Percentiles rank a stretch among this genome's conserved stretches.
Evolutionary conservation across 2,888 invertebrate species (phyloP).

Genomic region (Monoplex corrugatus): DNA sequence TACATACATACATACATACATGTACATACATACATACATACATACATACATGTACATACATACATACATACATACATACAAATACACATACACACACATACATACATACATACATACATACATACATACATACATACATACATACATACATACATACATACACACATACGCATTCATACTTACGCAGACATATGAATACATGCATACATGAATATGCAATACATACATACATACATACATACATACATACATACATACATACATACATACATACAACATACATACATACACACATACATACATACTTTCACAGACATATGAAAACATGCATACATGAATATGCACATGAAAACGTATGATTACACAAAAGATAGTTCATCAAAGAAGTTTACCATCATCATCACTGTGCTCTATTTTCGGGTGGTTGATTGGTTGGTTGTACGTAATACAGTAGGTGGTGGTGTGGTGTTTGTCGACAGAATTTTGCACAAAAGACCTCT

Average conservation of each 20-base stretch:
- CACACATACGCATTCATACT: not conserved
- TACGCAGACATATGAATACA: not conserved
- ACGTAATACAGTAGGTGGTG: too few species aligned
- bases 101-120: too few species aligned
- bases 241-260: not conserved
- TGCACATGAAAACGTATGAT: too few species aligned
- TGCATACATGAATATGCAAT: not conserved
- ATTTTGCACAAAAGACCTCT: too few species aligned
- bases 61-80: not conserved
- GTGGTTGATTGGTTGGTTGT: too few species aligned
- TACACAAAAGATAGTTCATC: too few species aligned
- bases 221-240: not conserved
- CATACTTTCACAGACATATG: too few species aligned
- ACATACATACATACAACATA: too few species aligned
- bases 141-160: constrained; percentile 6
- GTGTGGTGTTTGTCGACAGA: too few species aligned
- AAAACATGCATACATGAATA: too few species aligned
- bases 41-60: not conserved
- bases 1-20: not conserved
- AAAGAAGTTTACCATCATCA: too few species aligned
- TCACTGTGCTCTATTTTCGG: too few species aligned
- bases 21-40: not conserved
- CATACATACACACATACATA: not conserved
- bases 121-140: not conserved
- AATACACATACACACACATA: not conserved